A percentile compares a stretch with the other conserved stretches of the same genome.
These are phyloP conservation scores for Siniperca undulata DNA, from an alignment of 2,797 vertebrate genomes.

Conservation along the genomic window DNA sequence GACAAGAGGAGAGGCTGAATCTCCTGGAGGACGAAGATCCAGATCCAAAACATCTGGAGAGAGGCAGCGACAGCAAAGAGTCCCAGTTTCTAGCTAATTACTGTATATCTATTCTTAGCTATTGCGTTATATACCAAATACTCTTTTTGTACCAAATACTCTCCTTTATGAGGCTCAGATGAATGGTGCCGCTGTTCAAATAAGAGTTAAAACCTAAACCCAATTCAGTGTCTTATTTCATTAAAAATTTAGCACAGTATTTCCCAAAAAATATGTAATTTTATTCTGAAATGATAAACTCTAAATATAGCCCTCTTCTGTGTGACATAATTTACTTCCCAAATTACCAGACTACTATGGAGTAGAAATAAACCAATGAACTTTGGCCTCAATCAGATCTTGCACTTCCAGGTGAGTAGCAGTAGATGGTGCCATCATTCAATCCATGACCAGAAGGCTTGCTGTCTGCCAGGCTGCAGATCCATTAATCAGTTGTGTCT, in stretches of 20 bases:
- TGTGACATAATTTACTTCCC: neutral
- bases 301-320: too few relatives aligned
- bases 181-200: neutral
- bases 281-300: neutral
- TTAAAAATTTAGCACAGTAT: neutral
- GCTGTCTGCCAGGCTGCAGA: too few relatives aligned
- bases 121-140: neutral
- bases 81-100: neutral
- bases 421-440: conserved; percentile 60
- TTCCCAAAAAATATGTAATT: neutral
- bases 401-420: neutral
- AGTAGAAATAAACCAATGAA: neutral
- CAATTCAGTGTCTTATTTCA: neutral
- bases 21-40: too few relatives aligned
- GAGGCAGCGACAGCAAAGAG: neutral
- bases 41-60: too few relatives aligned
- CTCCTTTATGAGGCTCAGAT: neutral
- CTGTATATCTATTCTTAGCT: neutral
- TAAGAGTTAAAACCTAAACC: neutral
- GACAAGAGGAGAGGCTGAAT: too few relatives aligned
- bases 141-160: neutral
- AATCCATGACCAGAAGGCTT: neutral
- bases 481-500: neutral
- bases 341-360: neutral
- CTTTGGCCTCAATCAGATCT: neutral